Conservation (phyloP, 2,797 vertebrate genomes). For the Propithecus perrieri region DNA sequence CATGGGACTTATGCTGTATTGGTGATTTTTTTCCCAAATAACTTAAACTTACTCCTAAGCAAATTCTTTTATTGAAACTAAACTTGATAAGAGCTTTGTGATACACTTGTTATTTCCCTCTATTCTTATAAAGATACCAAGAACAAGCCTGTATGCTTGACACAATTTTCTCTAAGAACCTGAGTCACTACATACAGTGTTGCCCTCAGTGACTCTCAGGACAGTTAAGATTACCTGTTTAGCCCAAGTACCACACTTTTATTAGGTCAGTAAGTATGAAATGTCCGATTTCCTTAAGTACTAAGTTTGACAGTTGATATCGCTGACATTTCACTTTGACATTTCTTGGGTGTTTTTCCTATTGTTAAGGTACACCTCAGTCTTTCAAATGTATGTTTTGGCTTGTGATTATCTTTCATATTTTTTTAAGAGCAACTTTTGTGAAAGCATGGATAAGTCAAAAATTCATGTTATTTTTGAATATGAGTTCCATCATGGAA, state of each 20-base stretch:
- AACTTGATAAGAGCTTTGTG: conserved; percentile 36
- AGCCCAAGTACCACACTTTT: not conserved
- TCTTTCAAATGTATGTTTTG: too few relatives aligned
- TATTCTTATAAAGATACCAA: not conserved
- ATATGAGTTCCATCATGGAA: too few relatives aligned
- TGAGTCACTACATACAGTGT: not conserved
- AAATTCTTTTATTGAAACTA: conserved; percentile 31
- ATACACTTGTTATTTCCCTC: conserved; percentile 1
- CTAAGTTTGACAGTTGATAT: too few relatives aligned
- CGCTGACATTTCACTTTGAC: too few relatives aligned
- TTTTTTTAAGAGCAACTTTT: too few relatives aligned
- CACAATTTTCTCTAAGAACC: conserved; percentile 18
- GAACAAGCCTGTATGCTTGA: not conserved
- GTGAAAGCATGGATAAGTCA: too few relatives aligned
- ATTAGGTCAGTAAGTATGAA: not conserved
- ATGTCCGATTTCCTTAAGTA: too few relatives aligned
- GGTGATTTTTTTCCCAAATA: not conserved
- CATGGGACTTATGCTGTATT: not conserved
- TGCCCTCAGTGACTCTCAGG: not conserved
- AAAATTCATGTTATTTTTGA: too few relatives aligned
- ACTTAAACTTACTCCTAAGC: not conserved
- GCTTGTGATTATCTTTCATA: too few relatives aligned
- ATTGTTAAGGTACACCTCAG: too few relatives aligned
- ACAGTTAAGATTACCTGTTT: not conserved
- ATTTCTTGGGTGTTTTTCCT: too few relatives aligned